Evolutionary conservation across 2,113 vertebrate species (phyloP).

Genomic region (Nerophis lumbriciformis): DNA sequence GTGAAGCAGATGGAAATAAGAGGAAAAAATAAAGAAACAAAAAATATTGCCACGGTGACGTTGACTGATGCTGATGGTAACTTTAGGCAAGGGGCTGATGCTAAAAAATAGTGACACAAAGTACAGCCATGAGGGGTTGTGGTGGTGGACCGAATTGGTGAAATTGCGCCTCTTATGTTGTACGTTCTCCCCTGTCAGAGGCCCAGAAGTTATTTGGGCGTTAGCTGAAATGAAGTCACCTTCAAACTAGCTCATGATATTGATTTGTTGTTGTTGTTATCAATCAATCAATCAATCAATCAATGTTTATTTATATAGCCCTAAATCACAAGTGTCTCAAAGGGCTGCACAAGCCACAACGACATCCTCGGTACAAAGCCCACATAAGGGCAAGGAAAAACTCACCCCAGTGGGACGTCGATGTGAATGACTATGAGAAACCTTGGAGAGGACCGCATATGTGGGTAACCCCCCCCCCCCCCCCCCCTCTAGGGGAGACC

Average conservation of each 20-base stretch:
- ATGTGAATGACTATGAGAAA: no score
- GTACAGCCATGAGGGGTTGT: constrained; percentile 27
- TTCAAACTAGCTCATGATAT: constrained; percentile 21
- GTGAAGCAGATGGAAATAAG: constrained; percentile 36
- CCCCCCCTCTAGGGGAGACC: no score
- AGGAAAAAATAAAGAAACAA: constrained; percentile 33
- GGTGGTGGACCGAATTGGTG: constrained; percentile 34
- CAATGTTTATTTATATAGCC: no score
- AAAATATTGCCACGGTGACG: constrained; percentile 32
- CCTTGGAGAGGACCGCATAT: no score
- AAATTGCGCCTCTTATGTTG: constrained; percentile 35
- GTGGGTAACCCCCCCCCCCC: no score
- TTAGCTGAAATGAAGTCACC: constrained; percentile 12
- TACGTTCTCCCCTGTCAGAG: constrained; percentile 13
- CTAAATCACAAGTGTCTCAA: no score
- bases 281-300: no score
- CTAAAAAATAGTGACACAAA: constrained; percentile 43
- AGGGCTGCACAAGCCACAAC: no score
- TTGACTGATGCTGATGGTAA: constrained; percentile 45
- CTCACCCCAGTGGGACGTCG: no score
- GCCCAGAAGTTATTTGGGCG: constrained; percentile 14
- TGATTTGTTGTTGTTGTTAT: constrained; percentile 7
- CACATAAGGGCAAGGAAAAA: no score
- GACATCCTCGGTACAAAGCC: no score
- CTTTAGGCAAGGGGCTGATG: constrained; percentile 34